These are phyloP conservation scores for Apistogramma diplotaenia DNA, from an alignment of 2,113 vertebrate genomes.

Conservation along the genomic window DNA sequence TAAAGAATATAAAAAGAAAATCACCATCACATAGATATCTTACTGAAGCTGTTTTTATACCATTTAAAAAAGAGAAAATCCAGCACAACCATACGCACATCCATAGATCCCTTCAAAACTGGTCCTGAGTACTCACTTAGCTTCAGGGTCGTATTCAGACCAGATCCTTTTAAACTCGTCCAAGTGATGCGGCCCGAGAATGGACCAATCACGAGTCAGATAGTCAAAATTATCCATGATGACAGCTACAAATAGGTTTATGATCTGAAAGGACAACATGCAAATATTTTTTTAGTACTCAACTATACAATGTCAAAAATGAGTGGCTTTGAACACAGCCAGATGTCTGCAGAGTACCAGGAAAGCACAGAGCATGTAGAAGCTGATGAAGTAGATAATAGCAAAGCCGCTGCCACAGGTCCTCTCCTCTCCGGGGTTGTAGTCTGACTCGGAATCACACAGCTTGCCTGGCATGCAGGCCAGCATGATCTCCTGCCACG, in stretches of 20 bases:
- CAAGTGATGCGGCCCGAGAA: slow-evolving; percentile 97
- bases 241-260: slow-evolving; percentile 98
- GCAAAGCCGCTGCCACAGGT: slow-evolving; percentile 94
- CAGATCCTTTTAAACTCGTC: slow-evolving; percentile 99
- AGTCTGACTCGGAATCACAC: slow-evolving; percentile 92
- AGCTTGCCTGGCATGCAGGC: slow-evolving; percentile 92
- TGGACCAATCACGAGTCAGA: slow-evolving; percentile 98
- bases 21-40: not conserved
- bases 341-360: slow-evolving; percentile 79
- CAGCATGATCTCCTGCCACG: slow-evolving; percentile 99
- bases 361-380: slow-evolving; percentile 99
- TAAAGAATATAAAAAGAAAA: not conserved
- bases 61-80: too few relatives aligned
- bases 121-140: slow-evolving; percentile 82
- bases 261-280: slow-evolving; percentile 81
- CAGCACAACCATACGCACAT: too few relatives aligned
- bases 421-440: slow-evolving; percentile 88
- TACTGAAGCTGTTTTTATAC: not conserved
- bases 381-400: slow-evolving; percentile 98
- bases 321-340: not conserved
- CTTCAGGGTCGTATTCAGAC: slow-evolving; percentile 98
- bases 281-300: not conserved
- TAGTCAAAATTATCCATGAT: slow-evolving; percentile 99
- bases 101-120: not conserved
- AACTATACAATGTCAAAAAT: not conserved